Evolutionary conservation across 2,888 invertebrate species (phyloP), one percentile per base, ranked within the genome.

Genomic region (Lasioglossum marginatum): DNA sequence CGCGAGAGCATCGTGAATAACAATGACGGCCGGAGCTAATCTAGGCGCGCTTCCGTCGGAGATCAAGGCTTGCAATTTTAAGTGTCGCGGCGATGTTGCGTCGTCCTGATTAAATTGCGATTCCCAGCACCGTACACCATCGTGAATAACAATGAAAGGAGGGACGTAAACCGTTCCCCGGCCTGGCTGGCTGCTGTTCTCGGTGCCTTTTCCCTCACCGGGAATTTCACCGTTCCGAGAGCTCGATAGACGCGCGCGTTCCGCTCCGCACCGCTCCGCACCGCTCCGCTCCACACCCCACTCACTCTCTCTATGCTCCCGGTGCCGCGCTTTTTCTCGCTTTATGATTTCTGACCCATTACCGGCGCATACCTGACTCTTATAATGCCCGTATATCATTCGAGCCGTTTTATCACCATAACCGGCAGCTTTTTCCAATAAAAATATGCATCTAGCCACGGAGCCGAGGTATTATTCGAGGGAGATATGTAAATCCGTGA

Each of bases 71-170:
- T 88, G 90, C 92, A 92, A 93, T 92, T 93, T 93, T 91, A 92
- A 92, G 90, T 91, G 91, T 92, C 92, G 91, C 87, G 86, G 82
- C 83, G 82, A 83, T 83, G 91, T 91, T 89, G 86, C 89, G 91
- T 90, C 89, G 43, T 85, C 83, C 91, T 86, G 91, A 93, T 93
- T 93, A 93, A 93, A 93, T 91, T 91, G 91, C 91, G 89, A 92
- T 93, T 92, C 89, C 66, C 84, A 85, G 72, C 48, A 72, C 68
- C 68, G 86, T 75, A 77, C 82, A 73, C 77, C 89, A 88, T 81
- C 87, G 91, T 91, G 93, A 93, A 93, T 93, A 93, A 91, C 90
- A 92, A 93, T 93, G 92, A 91, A 90, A 90, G 81, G 76, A 77
- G 63, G 73, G 27, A 37, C 75, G 78, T 45, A 16, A 76, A 45